Evolutionary conservation across 2,113 vertebrate genomes (phyloP), one percentile per base, ranked within the genome.

Genomic region (Nothocercus nigrocapillus): DNA sequence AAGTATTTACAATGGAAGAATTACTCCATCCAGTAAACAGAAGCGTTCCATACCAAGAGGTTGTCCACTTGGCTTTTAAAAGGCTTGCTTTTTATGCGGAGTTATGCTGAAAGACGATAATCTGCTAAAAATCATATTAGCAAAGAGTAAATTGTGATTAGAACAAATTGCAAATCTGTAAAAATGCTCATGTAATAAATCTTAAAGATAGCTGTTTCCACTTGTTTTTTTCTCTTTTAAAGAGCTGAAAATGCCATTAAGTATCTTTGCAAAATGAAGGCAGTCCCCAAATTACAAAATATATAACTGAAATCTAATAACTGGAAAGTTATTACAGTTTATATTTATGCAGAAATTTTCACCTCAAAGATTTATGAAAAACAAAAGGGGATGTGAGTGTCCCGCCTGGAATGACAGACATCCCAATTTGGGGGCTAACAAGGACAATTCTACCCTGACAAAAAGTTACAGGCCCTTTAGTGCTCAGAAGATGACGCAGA

Each of bases 1-100:
- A 90, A 85, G 80, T 88, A 93, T 85, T 80, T 89, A 89, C 73
- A 94, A 93, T 87, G 63, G 73, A 85, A 85, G 74, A 94, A 91
- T 88, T 64, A 79, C 81, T 88, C 80, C 73, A 78, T 70, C 40
- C 85, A 94, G 38, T 56, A 63, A 70, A 91, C 81, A 2, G 30
- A 86, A 75, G 49, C 73, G 64, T 47, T 94, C 24, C 62, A 66
- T 64, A 94, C 47, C 42, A 82, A 73, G 53, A 72, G 64, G 54
- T 62, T 86, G 81, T 34, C 75, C 85, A 12, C 63, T 83, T 79
- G 81, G 66, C 30, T 62, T 61, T 47, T 59, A 69, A 8, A 40
- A 17, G 68, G 51, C 82, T 79, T 82, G 67, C 34, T 69, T 18
- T 69, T 93, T 84, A 73, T 53, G 70, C 76, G 49, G 53, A 58